Evolutionary conservation across 2,113 vertebrate species (phyloP), one percentile per base, ranked within the genome.

Genomic region (Tringa solitaria): DNA sequence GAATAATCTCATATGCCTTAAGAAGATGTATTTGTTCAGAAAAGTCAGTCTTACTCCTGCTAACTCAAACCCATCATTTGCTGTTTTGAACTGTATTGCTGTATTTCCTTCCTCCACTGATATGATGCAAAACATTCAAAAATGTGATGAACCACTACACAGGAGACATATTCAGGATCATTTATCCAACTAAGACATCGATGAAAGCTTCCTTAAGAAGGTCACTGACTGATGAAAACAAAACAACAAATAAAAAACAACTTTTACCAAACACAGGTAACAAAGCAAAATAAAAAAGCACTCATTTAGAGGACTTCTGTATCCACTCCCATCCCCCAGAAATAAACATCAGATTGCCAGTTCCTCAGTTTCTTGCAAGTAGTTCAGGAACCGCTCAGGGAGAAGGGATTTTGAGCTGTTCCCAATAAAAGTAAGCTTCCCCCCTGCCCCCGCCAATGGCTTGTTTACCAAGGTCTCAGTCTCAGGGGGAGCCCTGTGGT

Each of bases 341-440:
- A 60, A 27, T 4, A 19, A 48, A 11, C 20, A 39, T 27, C 14
- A 50, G 32, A 23, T 69, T 45, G 14, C 39, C 35, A 28, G 15
- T n/a, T 89, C 23, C 59, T 37, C 1, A 0, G 14, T 21, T 43
- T 10, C 14, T 28, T 30, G 4, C 54, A 4, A 22, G 14, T 6
- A 32, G 27, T 12, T 51, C 51, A 41, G 21, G 24, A 77, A 86
- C 28, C 45, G 24, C 23, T 67, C 23, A 30, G 32, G 41, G 15
- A 46, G 37, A 54, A n/a, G 35, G 39, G 15, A 69, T 20, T 39
- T 80, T 53, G 3, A 68, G 43, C 14, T 15, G 37, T 13, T 54
- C 20, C 16, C 17, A 26, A 50, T 39, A 65, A 89, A 50, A 89
- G 9, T 10, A 32, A 56, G 12, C 3, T 3, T 28, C 27, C 46